Conservation (phyloP, 1,140 invertebrate genomes). For the Heliconius congener region DNA sequence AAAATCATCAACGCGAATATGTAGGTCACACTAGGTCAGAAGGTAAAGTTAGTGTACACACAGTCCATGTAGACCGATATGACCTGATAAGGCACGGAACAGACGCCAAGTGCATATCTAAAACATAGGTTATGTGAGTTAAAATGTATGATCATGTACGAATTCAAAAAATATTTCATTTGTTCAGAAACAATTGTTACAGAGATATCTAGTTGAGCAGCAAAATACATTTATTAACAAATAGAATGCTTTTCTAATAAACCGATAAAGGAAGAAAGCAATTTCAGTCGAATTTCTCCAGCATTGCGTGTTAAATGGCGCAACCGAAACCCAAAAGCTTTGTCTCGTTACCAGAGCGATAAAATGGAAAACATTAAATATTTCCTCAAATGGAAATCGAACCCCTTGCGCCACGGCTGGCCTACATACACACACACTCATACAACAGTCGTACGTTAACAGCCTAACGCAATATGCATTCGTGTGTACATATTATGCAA, state of each 20-base stretch:
- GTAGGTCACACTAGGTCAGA: constrained; percentile 21
- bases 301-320: no score
- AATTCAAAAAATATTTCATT: neutral
- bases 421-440: neutral
- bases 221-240: no score
- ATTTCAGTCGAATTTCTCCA: no score
- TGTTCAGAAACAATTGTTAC: no score
- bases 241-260: no score
- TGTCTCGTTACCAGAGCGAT: no score
- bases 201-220: no score
- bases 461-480: constrained; percentile 16
- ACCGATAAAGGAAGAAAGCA: no score
- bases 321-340: no score
- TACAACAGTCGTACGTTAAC: neutral
- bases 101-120: neutral
- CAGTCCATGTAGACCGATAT: constrained; percentile 22
- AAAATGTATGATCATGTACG: neutral
- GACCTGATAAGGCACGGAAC: constrained; percentile 18
- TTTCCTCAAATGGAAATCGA: no score
- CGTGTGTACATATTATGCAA: constrained; percentile 21
- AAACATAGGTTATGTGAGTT: neutral
- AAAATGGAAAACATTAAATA: no score
- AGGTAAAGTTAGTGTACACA: constrained; percentile 18
- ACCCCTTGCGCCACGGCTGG: no score
- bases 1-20: neutral